phyloP scores from a whole-genome alignment of 2,113 vertebrate species.

The Piprites chloris region DNA sequence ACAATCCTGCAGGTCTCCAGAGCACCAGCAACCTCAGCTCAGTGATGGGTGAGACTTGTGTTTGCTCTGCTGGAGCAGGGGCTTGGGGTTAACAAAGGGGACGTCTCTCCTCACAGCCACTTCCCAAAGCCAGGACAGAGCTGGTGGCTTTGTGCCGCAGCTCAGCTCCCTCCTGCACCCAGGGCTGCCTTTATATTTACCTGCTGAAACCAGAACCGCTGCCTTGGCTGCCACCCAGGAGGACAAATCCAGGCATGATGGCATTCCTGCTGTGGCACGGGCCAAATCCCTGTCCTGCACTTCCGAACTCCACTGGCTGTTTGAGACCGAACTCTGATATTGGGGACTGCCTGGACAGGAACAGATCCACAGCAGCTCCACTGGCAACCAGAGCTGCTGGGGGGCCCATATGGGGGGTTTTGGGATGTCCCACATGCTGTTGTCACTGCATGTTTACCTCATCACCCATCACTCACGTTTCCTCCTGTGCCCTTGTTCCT shows the following conservation, averaged over 20 bases:
- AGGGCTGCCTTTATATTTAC: neutral
- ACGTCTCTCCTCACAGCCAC: neutral
- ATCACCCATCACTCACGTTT: fast-evolving
- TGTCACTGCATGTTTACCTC: neutral
- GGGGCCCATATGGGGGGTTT: fast-evolving
- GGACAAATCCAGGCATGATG: neutral
- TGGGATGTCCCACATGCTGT: neutral
- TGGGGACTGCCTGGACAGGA: fast-evolving
- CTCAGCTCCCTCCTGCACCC: neutral
- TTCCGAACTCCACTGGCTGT: fast-evolving
- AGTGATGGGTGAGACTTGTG: fast-evolving
- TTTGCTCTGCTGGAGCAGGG: neutral
- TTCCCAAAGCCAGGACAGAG: neutral
- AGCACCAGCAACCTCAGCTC: neutral
- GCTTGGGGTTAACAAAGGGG: neutral
- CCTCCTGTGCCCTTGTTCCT: no score
- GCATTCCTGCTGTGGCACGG: fast-evolving
- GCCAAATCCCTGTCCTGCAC: neutral
- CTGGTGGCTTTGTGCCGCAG: neutral
- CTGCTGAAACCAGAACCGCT: neutral
- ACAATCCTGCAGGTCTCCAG: neutral
- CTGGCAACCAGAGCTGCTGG: neutral
- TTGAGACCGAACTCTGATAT: fast-evolving
- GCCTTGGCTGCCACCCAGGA: neutral
- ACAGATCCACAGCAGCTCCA: neutral